A percentile compares a stretch with the other conserved stretches of the same genome.
phyloP scores from a whole-genome alignment of 1,140 invertebrate species.

The Orchesella cincta region DNA sequence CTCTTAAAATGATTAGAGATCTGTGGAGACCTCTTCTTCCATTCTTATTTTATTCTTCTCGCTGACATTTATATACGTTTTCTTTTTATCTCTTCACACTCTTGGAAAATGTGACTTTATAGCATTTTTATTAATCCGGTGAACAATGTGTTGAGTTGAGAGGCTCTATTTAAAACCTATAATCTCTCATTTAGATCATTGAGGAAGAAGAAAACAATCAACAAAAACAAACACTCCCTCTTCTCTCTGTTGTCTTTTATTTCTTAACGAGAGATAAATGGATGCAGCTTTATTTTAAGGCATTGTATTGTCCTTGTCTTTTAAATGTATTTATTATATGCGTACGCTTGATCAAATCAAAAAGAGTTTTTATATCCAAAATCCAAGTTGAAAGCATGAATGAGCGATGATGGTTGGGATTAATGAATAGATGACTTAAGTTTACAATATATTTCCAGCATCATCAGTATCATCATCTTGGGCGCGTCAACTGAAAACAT shows the following conservation, averaged over 20 bases:
- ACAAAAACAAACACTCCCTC: not conserved
- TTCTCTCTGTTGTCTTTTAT: not conserved
- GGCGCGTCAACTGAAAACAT: slow-evolving; percentile 14
- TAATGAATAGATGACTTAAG: slow-evolving; percentile 30
- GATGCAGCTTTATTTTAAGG: not conserved
- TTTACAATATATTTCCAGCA: too few species aligned
- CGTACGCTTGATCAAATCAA: too few species aligned
- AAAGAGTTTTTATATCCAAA: too few species aligned
- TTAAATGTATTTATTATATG: too few species aligned
- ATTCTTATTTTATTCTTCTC: too few species aligned
- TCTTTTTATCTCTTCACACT: too few species aligned
- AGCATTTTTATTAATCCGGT: slow-evolving; percentile 12
- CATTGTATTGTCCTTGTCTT: not conserved
- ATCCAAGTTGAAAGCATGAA: too few species aligned
- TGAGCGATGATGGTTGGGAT: not conserved
- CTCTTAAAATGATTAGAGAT: not conserved
- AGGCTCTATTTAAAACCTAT: not conserved
- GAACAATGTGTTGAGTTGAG: not conserved
- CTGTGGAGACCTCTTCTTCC: not conserved
- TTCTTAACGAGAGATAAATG: slow-evolving; percentile 23
- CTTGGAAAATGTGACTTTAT: too few species aligned
- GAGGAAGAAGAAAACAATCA: not conserved
- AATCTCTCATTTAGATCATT: not conserved
- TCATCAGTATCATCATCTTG: too few species aligned
- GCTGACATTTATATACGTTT: too few species aligned